These are phyloP conservation scores for Agrilus cyanescens DNA, from an alignment of 2,888 invertebrate species.

Conservation along the genomic window DNA sequence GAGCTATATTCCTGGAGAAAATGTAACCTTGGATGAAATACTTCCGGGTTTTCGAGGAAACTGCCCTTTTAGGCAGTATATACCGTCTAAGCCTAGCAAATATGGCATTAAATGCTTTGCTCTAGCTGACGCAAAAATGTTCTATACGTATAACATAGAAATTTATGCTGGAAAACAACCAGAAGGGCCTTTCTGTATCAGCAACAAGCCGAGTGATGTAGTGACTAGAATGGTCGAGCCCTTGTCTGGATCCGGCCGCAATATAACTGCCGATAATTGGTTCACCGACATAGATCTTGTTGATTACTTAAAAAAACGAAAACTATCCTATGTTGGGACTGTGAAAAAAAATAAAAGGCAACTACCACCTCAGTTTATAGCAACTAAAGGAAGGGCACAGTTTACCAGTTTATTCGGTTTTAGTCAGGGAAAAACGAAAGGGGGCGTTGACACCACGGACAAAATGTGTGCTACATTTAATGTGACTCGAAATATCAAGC, in stretches of 20 bases:
- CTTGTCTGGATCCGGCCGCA: conserved; percentile 8
- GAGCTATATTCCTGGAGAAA: no score
- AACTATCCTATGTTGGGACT: conserved; percentile 11
- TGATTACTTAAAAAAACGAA: conserved; percentile 7
- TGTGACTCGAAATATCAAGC: no score
- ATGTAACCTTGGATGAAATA: no score
- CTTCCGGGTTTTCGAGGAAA: no score
- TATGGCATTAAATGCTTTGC: no score
- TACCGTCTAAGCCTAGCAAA: no score
- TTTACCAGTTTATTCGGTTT: conserved; percentile 2
- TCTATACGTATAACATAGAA: conserved; percentile 12
- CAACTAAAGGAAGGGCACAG: not conserved
- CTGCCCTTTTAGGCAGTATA: no score
- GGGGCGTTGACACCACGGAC: no score
- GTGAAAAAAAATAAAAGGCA: conserved; percentile 9
- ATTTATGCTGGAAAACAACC: conserved; percentile 12
- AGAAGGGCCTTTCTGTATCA: conserved; percentile 8
- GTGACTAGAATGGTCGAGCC: no score
- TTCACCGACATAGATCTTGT: conserved; percentile 5
- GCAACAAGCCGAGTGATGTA: conserved; percentile 8
- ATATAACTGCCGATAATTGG: conserved; percentile 6
- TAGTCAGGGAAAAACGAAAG: conserved; percentile 1
- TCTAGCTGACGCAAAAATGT: no score
- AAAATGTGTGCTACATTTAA: no score
- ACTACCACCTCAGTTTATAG: conserved; percentile 1